Conservation (phyloP, 2,888 invertebrate genomes). For the Amphiduros pacificus region DNA sequence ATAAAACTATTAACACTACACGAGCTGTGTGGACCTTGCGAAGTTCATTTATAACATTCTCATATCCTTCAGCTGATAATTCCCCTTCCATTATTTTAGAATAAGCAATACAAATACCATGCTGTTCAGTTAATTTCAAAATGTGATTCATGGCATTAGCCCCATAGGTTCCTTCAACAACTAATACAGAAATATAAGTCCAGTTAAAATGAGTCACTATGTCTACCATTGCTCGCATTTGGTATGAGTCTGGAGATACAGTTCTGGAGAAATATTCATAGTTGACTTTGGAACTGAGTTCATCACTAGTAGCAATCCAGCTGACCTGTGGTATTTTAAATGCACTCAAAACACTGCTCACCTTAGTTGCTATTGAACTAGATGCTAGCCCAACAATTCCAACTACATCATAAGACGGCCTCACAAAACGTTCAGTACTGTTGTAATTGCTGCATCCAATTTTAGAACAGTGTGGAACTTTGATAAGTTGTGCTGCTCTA, state of each 20-base stretch:
- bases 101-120: conserved; percentile 5
- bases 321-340: conserved; percentile 64
- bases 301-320: conserved; percentile 39
- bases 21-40: neutral
- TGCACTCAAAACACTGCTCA: conserved; percentile 42
- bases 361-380: conserved; percentile 9
- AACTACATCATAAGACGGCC: conserved; percentile 13
- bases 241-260: conserved; percentile 41
- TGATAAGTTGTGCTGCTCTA: neutral
- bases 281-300: conserved; percentile 38
- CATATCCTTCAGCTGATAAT: neutral
- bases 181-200: conserved; percentile 76
- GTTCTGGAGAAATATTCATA: conserved; percentile 42
- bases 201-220: conserved; percentile 64
- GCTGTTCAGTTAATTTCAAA: neutral
- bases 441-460: neutral
- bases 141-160: conserved; percentile 33
- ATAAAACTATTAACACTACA: neutral
- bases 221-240: conserved; percentile 36
- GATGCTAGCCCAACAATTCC: conserved; percentile 11
- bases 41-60: neutral
- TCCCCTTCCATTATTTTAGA: neutral
- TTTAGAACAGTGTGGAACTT: neutral
- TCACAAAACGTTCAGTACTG: neutral
- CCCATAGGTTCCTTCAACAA: conserved; percentile 67